phyloP scores from a whole-genome alignment of 2,888 invertebrate genomes.

The Unio pictorum region DNA sequence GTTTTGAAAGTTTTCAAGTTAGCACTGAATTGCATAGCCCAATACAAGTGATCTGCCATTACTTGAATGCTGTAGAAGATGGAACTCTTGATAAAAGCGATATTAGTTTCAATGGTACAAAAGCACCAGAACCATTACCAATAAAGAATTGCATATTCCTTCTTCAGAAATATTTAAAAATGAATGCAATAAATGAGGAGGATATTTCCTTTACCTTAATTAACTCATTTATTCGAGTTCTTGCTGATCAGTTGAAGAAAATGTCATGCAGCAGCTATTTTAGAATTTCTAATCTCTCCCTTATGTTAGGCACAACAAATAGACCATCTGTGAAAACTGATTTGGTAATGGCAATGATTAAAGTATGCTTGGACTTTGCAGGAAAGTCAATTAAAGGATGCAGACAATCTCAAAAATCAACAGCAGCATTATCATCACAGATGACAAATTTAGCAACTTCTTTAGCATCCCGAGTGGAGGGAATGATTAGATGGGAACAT shows the following conservation, averaged over 20 bases:
- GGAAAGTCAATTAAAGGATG: constrained; percentile 17
- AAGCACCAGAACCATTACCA: constrained; percentile 15
- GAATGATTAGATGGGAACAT: constrained; percentile 52
- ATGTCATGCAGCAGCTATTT: constrained; percentile 46
- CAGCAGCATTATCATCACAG: constrained; percentile 2
- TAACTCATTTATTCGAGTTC: constrained; percentile 38
- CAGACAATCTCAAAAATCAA: constrained; percentile 15
- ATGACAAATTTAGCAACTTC: too few species aligned
- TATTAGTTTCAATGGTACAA: constrained; percentile 18
- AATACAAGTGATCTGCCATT: constrained; percentile 47
- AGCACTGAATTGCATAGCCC: constrained; percentile 40
- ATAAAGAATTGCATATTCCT: constrained; percentile 18
- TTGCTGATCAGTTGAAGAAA: constrained; percentile 52
- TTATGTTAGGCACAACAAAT: constrained; percentile 10
- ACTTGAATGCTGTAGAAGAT: constrained; percentile 22
- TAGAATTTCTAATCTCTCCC: not conserved
- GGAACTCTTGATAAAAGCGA: constrained; percentile 30
- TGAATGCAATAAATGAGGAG: not conserved
- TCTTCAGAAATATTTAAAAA: constrained; percentile 25
- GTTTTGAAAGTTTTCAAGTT: constrained; percentile 27
- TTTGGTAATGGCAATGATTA: constrained; percentile 19
- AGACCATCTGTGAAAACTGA: constrained; percentile 12
- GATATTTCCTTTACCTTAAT: constrained; percentile 37
- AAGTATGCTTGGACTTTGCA: constrained; percentile 26
- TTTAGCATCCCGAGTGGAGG: constrained; percentile 20